phyloP scores from a whole-genome alignment of 2,888 invertebrate species.

The Lathronympha strigana region DNA sequence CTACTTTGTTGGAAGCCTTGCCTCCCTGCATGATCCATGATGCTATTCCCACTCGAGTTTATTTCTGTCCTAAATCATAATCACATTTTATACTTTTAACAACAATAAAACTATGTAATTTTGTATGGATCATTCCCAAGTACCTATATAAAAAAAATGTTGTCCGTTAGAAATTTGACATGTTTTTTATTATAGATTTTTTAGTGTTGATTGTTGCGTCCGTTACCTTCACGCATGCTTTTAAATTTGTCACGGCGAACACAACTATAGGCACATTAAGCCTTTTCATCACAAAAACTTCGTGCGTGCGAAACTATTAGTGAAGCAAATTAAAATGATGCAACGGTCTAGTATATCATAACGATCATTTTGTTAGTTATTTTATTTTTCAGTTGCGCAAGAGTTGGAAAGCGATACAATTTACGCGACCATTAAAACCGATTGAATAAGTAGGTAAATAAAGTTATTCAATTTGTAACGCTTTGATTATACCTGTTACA shows the following conservation, averaged over 20 bases:
- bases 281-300: slow-evolving; percentile 39
- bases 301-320: slow-evolving; percentile 60
- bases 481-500: slow-evolving; percentile 11
- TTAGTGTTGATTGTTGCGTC: not conserved
- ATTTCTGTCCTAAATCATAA: too few species aligned
- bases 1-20: too few species aligned
- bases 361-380: slow-evolving; percentile 32
- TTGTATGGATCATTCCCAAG: not conserved
- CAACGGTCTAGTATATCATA: slow-evolving; percentile 47
- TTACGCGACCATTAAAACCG: slow-evolving; percentile 33
- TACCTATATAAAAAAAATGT: not conserved
- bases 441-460: slow-evolving; percentile 33
- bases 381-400: slow-evolving; percentile 31
- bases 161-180: not conserved
- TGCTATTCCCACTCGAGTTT: too few species aligned
- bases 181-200: slow-evolving; percentile 1
- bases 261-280: slow-evolving; percentile 51
- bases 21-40: too few species aligned
- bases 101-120: too few species aligned
- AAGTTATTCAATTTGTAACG: slow-evolving; percentile 18
- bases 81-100: too few species aligned
- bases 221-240: slow-evolving; percentile 57
- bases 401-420: slow-evolving; percentile 41
- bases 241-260: slow-evolving; percentile 59
- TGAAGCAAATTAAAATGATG: slow-evolving; percentile 52